A percentile compares a stretch with the other conserved stretches of the same genome.
Evolutionary conservation across 1,140 invertebrate genomes (phyloP).

Genomic region (Euwallacea fornicatus): DNA sequence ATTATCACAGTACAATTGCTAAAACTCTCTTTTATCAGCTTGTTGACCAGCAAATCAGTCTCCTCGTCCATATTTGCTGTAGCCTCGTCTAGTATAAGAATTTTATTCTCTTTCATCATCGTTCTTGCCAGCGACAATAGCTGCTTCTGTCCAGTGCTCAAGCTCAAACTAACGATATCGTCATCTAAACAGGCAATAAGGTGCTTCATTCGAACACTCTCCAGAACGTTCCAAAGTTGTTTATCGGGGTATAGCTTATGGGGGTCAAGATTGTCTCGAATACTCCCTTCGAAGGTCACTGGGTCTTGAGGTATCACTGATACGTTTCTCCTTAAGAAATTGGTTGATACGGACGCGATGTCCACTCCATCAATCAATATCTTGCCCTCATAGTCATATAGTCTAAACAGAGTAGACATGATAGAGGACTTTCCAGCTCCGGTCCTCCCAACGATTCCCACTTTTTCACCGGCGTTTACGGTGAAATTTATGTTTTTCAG

Average conservation of each 20-base stretch:
- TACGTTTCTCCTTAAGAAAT: conserved; percentile 64
- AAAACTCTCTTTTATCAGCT: conserved; percentile 71
- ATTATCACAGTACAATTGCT: conserved; percentile 75
- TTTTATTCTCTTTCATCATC: conserved; percentile 71
- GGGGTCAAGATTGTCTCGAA: conserved; percentile 63
- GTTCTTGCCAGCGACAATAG: conserved; percentile 78
- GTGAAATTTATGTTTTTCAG: conserved; percentile 72
- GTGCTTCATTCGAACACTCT: conserved; percentile 50
- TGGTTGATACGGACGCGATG: conserved; percentile 26
- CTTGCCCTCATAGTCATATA: conserved; percentile 57
- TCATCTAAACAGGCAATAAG: conserved; percentile 42
- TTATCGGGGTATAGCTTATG: conserved; percentile 57
- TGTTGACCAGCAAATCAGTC: conserved; percentile 70
- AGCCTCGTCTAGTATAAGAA: conserved; percentile 79
- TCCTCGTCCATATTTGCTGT: conserved; percentile 71
- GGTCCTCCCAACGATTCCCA: conserved; percentile 78
- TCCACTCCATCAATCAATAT: conserved; percentile 60
- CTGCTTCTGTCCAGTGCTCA: conserved; percentile 79
- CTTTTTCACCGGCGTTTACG: conserved; percentile 63
- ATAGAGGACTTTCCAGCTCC: conserved; percentile 85
- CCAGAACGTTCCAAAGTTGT: conserved; percentile 48
- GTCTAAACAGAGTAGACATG: conserved; percentile 71
- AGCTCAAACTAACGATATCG: conserved; percentile 67
- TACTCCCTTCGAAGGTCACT: conserved; percentile 61
- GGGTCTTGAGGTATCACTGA: conserved; percentile 87